Evolutionary conservation across 2,797 vertebrate species (phyloP).

Genomic region (Bradypodion pumilum): DNA sequence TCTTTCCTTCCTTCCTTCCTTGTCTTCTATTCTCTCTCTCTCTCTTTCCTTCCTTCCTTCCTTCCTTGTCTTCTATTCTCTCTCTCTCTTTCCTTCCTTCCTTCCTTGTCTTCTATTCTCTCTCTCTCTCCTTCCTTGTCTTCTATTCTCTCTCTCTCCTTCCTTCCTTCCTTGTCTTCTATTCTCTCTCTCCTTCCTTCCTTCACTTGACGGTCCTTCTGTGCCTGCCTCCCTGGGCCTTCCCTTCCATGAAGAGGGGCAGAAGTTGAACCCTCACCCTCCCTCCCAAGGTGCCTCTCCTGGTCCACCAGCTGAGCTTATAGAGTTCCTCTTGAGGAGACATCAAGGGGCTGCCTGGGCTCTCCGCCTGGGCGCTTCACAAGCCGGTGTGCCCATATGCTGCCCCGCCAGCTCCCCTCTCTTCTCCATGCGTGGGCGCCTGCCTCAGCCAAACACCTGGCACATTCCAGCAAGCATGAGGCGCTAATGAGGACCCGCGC

Average conservation of each 20-base stretch:
- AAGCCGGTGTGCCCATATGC: neutral
- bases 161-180: too few species aligned
- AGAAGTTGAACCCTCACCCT: neutral
- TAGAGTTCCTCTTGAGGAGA: too few species aligned
- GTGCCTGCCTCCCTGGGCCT: neutral
- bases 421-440: neutral
- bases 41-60: too few species aligned
- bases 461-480: neutral
- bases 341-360: neutral
- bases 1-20: too few species aligned
- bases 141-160: too few species aligned
- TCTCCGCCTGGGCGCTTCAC: neutral
- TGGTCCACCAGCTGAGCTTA: neutral
- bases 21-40: too few species aligned
- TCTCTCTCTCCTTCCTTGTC: too few species aligned
- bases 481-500: neutral
- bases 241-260: neutral
- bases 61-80: too few species aligned
- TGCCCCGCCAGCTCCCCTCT: neutral
- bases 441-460: neutral
- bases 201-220: neutral
- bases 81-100: too few species aligned
- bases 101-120: too few species aligned
- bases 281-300: neutral
- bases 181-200: neutral